phyloP scores from a whole-genome alignment of 2,113 vertebrate species.

The Bettongia penicillata region DNA sequence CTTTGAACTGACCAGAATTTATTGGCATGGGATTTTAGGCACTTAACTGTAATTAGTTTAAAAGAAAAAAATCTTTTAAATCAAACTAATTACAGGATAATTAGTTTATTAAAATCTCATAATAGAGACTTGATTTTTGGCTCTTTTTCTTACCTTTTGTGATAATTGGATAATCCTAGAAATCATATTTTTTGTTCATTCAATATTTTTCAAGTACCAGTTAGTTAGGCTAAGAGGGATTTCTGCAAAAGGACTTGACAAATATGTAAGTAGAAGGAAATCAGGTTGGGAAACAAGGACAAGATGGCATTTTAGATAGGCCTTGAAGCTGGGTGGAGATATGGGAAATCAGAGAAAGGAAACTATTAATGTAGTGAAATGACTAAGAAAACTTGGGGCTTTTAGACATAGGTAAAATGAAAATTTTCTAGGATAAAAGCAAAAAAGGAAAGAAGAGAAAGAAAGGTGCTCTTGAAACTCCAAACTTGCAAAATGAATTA shows the following conservation, averaged over 20 bases:
- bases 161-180: not conserved
- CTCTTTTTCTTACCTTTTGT: not conserved
- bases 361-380: not conserved
- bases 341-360: not conserved
- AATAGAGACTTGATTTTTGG: not conserved
- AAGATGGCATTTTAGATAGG: too few relatives aligned
- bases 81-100: not conserved
- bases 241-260: not conserved
- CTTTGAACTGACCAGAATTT: not conserved
- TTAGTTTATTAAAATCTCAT: conserved; percentile 8
- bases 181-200: not conserved
- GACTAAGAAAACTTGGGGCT: not conserved
- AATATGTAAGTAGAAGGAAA: not conserved
- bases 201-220: not conserved
- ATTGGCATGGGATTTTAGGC: not conserved
- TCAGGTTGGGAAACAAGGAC: not conserved
- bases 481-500: not conserved
- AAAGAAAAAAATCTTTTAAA: not conserved
- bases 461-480: not conserved
- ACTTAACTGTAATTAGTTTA: not conserved
- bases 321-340: not conserved
- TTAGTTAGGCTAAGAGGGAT: not conserved
- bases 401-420: not conserved
- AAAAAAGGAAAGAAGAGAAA: not conserved
- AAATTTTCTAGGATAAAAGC: not conserved